Evolutionary conservation across 2,113 vertebrate genomes (phyloP), one percentile per base, ranked within the genome.

Genomic region (Archilochus colubris): DNA sequence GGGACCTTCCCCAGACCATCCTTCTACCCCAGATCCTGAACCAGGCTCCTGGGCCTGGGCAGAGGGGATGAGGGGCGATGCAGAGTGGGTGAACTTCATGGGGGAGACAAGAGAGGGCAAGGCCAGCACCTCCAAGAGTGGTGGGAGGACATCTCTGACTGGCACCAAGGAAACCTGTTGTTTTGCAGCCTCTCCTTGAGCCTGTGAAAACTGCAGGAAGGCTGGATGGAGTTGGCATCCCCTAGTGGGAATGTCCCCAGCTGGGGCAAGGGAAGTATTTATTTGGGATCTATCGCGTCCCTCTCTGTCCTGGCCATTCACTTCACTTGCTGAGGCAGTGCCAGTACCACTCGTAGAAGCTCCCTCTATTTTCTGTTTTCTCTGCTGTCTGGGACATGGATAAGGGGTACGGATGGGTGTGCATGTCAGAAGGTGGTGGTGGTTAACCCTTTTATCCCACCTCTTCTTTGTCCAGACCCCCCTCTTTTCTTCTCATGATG

Each of bases 61-160:
- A 1, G 67, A 61, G 18, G 24, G 22, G 23, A 64, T 40, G 62
- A 74, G n/a, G 8, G 23, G 38, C 9, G 1, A 1, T 48, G 20
- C 84, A 0, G 0, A 2, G 2, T 27, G 50, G 57, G 20, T 1
- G 3, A 21, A 5, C 33, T 64, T 79, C 12, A 62, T 24, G 33
- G 73, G 81, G 36, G 36, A 77, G 57, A 51, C 1, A 18, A 91
- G 14, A 50, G 53, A 84, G 40, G 64, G 64, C 50, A 78, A 48
- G 0, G 14, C 48, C 0, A 4, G 10, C 59, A 81, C 3, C 48
- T 43, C 6, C 3, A 58, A 55, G 20, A 18, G 43, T 0, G 0
- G 43, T 78, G 83, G 74, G 38, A 46, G 43, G 25, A 15, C 1
- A 2, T 78, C 64, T 78, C 40, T 10, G 17, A 1, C 19, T 1